Evolutionary conservation across 1,140 invertebrate genomes (phyloP).

Genomic region (Drosophila pallidifrons): DNA sequence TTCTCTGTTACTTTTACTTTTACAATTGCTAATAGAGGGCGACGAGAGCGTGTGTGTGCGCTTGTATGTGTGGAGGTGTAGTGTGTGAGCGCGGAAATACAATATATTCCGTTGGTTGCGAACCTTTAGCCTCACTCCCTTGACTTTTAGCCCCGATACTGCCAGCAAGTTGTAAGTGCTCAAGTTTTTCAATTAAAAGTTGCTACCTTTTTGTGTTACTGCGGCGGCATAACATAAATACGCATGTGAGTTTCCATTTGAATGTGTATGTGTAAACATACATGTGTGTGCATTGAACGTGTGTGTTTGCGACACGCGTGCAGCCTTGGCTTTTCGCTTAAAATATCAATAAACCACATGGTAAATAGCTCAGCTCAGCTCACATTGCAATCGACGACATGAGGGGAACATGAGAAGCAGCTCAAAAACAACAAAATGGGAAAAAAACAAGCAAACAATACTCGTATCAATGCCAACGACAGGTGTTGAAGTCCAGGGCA

Average conservation of each 20-base stretch:
- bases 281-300: background rate
- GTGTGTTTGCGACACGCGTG: conserved; percentile 32
- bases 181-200: conserved; percentile 84
- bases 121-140: conserved; percentile 16
- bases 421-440: conserved; percentile 21
- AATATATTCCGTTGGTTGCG: conserved; percentile 44
- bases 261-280: conserved; percentile 8
- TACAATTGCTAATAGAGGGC: conserved; percentile 66
- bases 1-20: conserved; percentile 45
- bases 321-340: conserved; percentile 50
- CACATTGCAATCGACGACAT: background rate
- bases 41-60: conserved; percentile 12
- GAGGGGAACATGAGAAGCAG: conserved; percentile 25
- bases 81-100: conserved; percentile 51
- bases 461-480: conserved; percentile 43
- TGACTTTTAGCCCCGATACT: conserved; percentile 19
- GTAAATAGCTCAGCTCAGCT: conserved; percentile 37
- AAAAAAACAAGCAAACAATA: conserved; percentile 40
- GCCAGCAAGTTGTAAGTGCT: conserved; percentile 80
- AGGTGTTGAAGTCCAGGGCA: conserved; percentile 77
- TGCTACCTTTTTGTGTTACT: conserved; percentile 82
- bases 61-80: conserved; percentile 15
- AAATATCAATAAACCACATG: conserved; percentile 76
- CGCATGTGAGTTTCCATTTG: conserved; percentile 58
- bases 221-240: conserved; percentile 77